These are phyloP conservation scores for Lomographa bimaculata DNA, from an alignment of 2,888 invertebrate species.

Conservation along the genomic window DNA sequence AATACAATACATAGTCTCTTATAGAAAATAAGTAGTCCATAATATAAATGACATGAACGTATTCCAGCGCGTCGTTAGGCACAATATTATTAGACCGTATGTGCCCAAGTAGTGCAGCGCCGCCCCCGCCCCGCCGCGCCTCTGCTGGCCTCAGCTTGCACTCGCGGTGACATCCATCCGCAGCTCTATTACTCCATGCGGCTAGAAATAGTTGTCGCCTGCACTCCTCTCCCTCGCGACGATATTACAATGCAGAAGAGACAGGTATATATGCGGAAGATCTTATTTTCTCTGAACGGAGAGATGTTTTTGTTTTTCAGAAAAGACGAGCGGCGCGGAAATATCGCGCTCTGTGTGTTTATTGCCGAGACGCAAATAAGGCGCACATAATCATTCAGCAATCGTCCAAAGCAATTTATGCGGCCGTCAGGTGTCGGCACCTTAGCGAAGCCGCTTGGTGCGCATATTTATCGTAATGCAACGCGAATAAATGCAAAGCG, in stretches of 20 bases:
- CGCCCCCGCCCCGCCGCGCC: neutral
- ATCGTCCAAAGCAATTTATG: conserved; percentile 12
- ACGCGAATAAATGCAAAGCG: conserved; percentile 8
- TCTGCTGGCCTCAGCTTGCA: conserved; percentile 4
- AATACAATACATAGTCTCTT: too few species aligned
- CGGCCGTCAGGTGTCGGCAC: conserved; percentile 6
- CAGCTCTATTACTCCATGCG: conserved; percentile 21
- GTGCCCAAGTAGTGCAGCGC: conserved; percentile 8
- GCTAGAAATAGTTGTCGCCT: conserved; percentile 26
- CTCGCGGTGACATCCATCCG: conserved; percentile 20
- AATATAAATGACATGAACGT: too few species aligned
- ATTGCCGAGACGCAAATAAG: conserved; percentile 10
- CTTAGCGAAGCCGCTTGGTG: neutral
- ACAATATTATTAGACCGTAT: conserved; percentile 13
- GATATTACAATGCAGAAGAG: conserved; percentile 10
- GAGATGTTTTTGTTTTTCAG: conserved; percentile 22
- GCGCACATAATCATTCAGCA: neutral
- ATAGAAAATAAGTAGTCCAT: too few species aligned
- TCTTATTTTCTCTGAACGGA: conserved; percentile 13
- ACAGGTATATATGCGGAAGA: conserved; percentile 10
- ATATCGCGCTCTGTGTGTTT: conserved; percentile 9
- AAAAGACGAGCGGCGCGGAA: conserved; percentile 5
- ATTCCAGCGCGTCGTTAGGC: conserved; percentile 8
- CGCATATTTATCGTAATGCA: conserved; percentile 6
- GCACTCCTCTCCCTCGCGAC: conserved; percentile 12